Evolutionary conservation across 2,797 vertebrate species (phyloP).

Genomic region (Microctenopoma stevenorrisi): DNA sequence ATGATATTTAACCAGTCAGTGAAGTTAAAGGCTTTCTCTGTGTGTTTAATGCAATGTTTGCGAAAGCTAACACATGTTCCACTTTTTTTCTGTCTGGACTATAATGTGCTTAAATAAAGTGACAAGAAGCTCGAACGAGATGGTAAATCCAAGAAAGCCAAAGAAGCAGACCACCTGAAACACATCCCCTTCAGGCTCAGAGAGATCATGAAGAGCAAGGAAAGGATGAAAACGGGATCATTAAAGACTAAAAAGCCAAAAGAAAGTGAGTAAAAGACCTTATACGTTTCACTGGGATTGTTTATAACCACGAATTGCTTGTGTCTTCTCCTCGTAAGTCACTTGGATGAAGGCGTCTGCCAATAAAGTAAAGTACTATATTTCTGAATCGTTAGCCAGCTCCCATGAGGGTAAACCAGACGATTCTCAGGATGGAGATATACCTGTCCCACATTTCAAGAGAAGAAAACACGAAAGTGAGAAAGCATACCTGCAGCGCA

Average conservation of each 20-base stretch:
- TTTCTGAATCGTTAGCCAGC: constrained; percentile 35
- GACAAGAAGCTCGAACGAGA: constrained; percentile 76
- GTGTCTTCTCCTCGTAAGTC: too few species aligned
- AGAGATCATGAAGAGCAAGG: constrained; percentile 90
- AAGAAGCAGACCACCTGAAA: constrained; percentile 84
- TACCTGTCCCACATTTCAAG: constrained; percentile 86
- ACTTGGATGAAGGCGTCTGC: too few species aligned
- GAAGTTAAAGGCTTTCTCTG: too few species aligned
- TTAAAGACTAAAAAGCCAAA: constrained; percentile 66
- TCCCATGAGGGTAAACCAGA: constrained; percentile 35
- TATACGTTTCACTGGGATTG: background rate
- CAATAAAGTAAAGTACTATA: background rate
- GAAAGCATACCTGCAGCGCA: constrained; percentile 83
- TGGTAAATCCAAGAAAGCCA: constrained; percentile 78
- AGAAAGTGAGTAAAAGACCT: constrained; percentile 49
- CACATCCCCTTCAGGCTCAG: constrained; percentile 92
- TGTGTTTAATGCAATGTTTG: background rate
- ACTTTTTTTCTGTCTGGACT: background rate
- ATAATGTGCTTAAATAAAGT: constrained; percentile 28
- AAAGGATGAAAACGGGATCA: constrained; percentile 81
- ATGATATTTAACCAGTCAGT: background rate
- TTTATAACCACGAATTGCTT: background rate
- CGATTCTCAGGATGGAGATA: constrained; percentile 51
- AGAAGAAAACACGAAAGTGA: constrained; percentile 81
- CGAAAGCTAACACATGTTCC: background rate